Conservation (phyloP, 2,888 invertebrate species). For the Lordiphosa andalusiaca region DNA sequence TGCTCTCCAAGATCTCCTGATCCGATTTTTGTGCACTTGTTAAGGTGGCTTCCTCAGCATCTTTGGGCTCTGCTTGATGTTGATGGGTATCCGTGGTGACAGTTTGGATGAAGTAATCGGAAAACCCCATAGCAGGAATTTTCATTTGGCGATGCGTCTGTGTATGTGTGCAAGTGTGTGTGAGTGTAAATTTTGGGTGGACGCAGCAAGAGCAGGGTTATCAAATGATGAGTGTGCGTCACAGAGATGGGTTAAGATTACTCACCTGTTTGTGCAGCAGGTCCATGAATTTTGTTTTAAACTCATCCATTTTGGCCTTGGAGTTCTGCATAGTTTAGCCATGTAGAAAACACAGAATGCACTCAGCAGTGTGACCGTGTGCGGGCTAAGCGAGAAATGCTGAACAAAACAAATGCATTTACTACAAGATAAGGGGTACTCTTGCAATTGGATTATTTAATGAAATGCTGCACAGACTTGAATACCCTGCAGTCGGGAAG, state of each 20-base stretch:
- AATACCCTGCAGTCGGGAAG: too few species aligned
- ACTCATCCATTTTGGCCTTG: constrained; percentile 79
- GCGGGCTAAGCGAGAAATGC: background rate
- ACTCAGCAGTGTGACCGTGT: background rate
- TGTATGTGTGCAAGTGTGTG: constrained; percentile 6
- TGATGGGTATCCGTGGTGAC: constrained; percentile 58
- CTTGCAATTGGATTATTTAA: too few species aligned
- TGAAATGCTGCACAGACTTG: too few species aligned
- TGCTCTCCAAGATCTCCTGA: constrained; percentile 80
- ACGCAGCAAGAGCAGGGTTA: background rate
- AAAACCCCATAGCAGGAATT: constrained; percentile 81
- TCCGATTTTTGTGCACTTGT: constrained; percentile 74
- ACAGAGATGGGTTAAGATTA: background rate
- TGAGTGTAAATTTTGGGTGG: background rate
- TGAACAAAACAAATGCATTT: too few species aligned
- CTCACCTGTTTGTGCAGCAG: constrained; percentile 79
- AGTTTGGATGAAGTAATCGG: constrained; percentile 80
- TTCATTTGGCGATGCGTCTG: constrained; percentile 78
- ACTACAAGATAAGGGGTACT: too few species aligned
- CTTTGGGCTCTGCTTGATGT: constrained; percentile 4
- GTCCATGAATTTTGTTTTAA: constrained; percentile 79
- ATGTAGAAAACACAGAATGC: constrained; percentile 40
- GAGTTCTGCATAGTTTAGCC: constrained; percentile 68
- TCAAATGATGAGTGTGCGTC: background rate
- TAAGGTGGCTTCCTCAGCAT: constrained; percentile 21